Percentiles rank a stretch among this genome's conserved stretches.
These are phyloP conservation scores for Aleiodes leptofemur DNA, from an alignment of 2,888 invertebrate genomes.

Conservation along the genomic window DNA sequence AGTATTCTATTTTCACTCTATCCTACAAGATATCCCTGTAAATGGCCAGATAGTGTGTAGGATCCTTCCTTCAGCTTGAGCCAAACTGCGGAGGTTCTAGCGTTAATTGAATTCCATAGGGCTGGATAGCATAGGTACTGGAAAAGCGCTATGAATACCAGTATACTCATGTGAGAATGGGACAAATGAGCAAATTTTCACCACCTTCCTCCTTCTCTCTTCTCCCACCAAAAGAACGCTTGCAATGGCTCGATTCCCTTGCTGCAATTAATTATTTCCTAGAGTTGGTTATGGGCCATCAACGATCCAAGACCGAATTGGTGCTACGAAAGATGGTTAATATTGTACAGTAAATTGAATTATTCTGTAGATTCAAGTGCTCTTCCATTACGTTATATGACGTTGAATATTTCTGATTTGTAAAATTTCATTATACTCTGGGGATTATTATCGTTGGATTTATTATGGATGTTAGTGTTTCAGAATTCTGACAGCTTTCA, in stretches of 20 bases:
- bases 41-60: slow-evolving; percentile 1
- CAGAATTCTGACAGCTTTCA: no score
- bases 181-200: slow-evolving; percentile 17
- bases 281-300: slow-evolving; percentile 10
- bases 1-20: not conserved
- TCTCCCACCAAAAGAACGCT: not conserved
- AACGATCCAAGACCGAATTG: not conserved
- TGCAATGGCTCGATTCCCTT: slow-evolving; percentile 12
- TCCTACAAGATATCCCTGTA: slow-evolving; percentile 11
- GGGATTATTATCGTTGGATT: no score
- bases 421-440: no score
- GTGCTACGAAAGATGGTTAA: slow-evolving; percentile 3
- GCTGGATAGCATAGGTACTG: not conserved
- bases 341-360: slow-evolving; percentile 3
- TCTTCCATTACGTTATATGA: no score
- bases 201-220: not conserved
- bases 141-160: slow-evolving; percentile 6
- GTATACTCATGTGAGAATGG: slow-evolving; percentile 28
- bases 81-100: slow-evolving; percentile 39
- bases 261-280: slow-evolving; percentile 30
- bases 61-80: not conserved
- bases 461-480: no score
- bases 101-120: slow-evolving; percentile 49
- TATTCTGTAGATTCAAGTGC: slow-evolving; percentile 3
- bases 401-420: no score